These are phyloP conservation scores for Sigmodon hispidus DNA, from an alignment of 2,113 vertebrate genomes.

Conservation along the genomic window DNA sequence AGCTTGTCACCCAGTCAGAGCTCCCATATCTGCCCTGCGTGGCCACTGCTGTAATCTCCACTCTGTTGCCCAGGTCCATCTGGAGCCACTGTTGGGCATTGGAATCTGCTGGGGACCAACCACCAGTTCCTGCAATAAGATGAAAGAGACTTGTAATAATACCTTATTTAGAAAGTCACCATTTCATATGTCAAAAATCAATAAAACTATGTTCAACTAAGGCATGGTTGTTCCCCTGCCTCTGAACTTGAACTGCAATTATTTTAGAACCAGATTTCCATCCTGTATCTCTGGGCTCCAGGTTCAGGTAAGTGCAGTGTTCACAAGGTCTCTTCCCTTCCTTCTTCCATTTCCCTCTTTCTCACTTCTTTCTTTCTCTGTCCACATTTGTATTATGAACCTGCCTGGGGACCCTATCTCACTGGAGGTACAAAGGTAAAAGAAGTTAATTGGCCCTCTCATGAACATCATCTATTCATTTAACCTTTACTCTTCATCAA, in stretches of 20 bases:
- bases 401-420: background rate
- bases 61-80: constrained; percentile 93
- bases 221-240: rapidly evolving
- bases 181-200: background rate
- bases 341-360: background rate
- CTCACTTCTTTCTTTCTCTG: background rate
- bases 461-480: background rate
- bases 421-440: background rate
- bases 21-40: constrained; percentile 95
- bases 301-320: background rate
- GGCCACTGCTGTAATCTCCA: constrained; percentile 94
- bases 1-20: constrained; percentile 96
- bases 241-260: background rate
- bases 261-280: background rate
- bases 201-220: background rate
- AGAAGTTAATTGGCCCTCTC: background rate
- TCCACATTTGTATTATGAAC: background rate
- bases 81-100: constrained; percentile 95
- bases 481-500: background rate
- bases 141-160: background rate
- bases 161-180: background rate
- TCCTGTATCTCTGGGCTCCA: background rate
- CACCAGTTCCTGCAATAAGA: constrained; percentile 91
- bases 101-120: constrained; percentile 94
- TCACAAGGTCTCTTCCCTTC: background rate